Evolutionary conservation across 1,140 invertebrate genomes (phyloP).

Genomic region (Ceratina japonica): DNA sequence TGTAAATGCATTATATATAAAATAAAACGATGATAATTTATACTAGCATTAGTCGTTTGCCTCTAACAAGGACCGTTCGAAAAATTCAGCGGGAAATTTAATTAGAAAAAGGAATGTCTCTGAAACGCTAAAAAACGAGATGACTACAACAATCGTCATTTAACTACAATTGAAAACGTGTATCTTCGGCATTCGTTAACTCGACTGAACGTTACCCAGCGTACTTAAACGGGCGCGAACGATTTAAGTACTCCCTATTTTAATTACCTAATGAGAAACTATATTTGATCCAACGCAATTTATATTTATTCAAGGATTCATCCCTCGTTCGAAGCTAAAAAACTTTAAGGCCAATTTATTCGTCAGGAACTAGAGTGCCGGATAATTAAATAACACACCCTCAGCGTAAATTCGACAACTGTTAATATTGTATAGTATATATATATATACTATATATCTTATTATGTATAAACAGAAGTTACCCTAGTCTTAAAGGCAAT

Average conservation of each 20-base stretch:
- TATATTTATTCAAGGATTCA: constrained; percentile 36
- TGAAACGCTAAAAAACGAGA: constrained; percentile 45
- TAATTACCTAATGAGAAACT: constrained; percentile 51
- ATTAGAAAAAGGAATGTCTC: constrained; percentile 46
- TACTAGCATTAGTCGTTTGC: constrained; percentile 5
- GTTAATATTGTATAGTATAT: constrained; percentile 9
- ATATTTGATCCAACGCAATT: constrained; percentile 30
- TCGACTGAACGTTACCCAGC: constrained; percentile 29
- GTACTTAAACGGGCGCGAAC: constrained; percentile 57
- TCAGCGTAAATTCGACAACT: constrained; percentile 28
- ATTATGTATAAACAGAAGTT: constrained; percentile 17
- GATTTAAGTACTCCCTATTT: constrained; percentile 57
- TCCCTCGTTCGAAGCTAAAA: constrained; percentile 23
- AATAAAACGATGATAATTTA: constrained; percentile 52
- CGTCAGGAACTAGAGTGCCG: constrained; percentile 43
- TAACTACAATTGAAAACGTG: constrained; percentile 22
- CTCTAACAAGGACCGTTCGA: constrained; percentile 3
- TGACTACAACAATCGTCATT: constrained; percentile 37
- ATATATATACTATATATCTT: constrained; percentile 5
- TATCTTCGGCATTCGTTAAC: constrained; percentile 20
- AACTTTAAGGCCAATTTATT: constrained; percentile 48
- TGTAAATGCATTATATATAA: constrained; percentile 60
- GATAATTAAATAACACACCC: constrained; percentile 44
- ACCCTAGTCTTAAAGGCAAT: constrained; percentile 5
- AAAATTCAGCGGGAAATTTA: background rate